A percentile compares a stretch with the other conserved stretches of the same genome.
Evolutionary conservation across 2,113 vertebrate genomes (phyloP).

Genomic region (Holacanthus passer): DNA sequence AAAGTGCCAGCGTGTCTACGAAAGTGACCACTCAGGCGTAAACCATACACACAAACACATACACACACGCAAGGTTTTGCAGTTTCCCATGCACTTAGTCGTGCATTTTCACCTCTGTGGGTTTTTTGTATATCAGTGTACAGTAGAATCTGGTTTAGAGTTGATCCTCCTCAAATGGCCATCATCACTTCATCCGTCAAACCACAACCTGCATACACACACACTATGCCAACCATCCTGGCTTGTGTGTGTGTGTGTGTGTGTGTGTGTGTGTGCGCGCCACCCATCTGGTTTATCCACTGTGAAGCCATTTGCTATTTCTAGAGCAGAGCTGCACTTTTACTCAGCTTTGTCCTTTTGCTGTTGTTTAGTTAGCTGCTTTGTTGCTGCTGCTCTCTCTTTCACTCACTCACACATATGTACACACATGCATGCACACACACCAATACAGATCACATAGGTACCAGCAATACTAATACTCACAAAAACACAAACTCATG

Average conservation of each 20-base stretch:
- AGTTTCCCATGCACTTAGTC: too few species aligned
- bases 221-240: not conserved
- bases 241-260: constrained; percentile 9
- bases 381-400: constrained; percentile 1
- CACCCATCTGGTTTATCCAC: constrained; percentile 57
- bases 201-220: constrained; percentile 15
- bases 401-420: constrained; percentile 13
- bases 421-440: not conserved
- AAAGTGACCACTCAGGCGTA: constrained; percentile 52
- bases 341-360: constrained; percentile 55
- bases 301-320: constrained; percentile 60
- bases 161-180: constrained; percentile 38
- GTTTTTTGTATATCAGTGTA: constrained; percentile 6
- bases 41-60: constrained; percentile 31
- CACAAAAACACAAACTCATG: not conserved
- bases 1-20: constrained; percentile 58
- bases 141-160: not conserved
- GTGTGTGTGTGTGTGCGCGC: not conserved
- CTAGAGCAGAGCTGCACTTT: constrained; percentile 44
- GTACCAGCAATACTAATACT: not conserved
- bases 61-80: constrained; percentile 5
- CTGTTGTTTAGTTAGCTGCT: constrained; percentile 69
- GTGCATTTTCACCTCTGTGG: not conserved
- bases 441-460: not conserved
- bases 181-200: constrained; percentile 42